These are phyloP conservation scores for Luehdorfia chinensis DNA, from an alignment of 1,140 invertebrate genomes.

Conservation along the genomic window DNA sequence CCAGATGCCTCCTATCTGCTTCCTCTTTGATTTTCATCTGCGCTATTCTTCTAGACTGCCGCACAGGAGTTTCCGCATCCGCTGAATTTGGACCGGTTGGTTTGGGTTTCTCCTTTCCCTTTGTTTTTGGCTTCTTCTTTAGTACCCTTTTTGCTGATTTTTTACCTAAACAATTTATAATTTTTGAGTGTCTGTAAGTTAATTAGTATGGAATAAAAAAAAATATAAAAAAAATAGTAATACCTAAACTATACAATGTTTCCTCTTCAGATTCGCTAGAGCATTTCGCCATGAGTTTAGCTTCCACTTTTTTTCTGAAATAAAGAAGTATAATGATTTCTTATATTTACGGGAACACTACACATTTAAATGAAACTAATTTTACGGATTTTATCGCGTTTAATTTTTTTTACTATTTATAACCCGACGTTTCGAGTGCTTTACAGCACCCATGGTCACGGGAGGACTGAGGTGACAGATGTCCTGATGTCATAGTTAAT, in stretches of 20 bases:
- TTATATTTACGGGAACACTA: too few relatives aligned
- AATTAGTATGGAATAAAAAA: slow-evolving; percentile 7
- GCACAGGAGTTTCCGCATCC: slow-evolving; percentile 76
- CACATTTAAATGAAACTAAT: too few relatives aligned
- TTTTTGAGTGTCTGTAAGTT: slow-evolving; percentile 1
- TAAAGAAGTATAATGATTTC: slow-evolving; percentile 16
- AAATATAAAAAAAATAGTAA: slow-evolving; percentile 5
- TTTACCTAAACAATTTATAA: slow-evolving; percentile 40
- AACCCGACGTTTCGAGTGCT: too few relatives aligned
- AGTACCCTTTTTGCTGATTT: slow-evolving; percentile 50
- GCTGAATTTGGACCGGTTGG: slow-evolving; percentile 22
- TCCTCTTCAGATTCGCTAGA: slow-evolving; percentile 79
- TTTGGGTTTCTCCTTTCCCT: slow-evolving; percentile 32
- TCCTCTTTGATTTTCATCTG: slow-evolving; percentile 91
- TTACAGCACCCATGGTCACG: too few relatives aligned
- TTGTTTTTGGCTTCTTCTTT: slow-evolving; percentile 51
- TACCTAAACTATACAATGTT: slow-evolving; percentile 66
- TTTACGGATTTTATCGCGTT: too few relatives aligned
- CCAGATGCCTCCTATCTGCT: slow-evolving; percentile 83
- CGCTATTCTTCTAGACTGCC: slow-evolving; percentile 88
- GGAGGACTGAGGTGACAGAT: too few relatives aligned
- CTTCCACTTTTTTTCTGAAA: slow-evolving; percentile 71
- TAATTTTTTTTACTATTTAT: too few relatives aligned
- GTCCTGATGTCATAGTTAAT: too few relatives aligned
- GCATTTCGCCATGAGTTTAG: slow-evolving; percentile 76